Conservation (phyloP, 2,888 invertebrate species). For the Volucella zonaria region DNA sequence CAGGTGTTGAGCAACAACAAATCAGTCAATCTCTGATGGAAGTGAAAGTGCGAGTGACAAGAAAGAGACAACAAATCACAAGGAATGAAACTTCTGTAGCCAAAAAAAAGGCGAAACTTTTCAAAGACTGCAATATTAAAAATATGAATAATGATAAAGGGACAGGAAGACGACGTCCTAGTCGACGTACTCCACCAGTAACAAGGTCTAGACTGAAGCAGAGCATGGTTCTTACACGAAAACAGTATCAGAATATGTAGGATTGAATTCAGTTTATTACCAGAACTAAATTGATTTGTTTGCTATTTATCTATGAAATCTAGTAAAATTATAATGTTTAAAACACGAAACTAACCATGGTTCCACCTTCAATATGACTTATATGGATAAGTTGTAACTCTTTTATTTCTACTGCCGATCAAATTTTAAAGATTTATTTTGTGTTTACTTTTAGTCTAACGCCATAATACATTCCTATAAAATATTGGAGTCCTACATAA, state of each 20-base stretch:
- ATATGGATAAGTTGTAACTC: constrained; percentile 4
- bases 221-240: constrained; percentile 40
- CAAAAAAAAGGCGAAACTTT: constrained; percentile 70
- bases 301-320: constrained; percentile 8
- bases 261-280: constrained; percentile 16
- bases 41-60: constrained; percentile 23
- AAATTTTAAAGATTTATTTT: constrained; percentile 4
- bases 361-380: constrained; percentile 17
- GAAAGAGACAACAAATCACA: constrained; percentile 43
- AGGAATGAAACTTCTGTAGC: constrained; percentile 14
- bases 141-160: constrained; percentile 24
- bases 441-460: constrained; percentile 27
- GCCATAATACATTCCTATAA: constrained; percentile 54
- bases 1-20: constrained; percentile 15
- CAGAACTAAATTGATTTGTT: constrained; percentile 13
- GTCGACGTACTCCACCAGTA: constrained; percentile 74
- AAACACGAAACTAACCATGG: constrained; percentile 3
- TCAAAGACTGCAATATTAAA: constrained; percentile 67
- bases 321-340: constrained; percentile 35
- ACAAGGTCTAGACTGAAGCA: constrained; percentile 76
- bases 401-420: constrained; percentile 43
- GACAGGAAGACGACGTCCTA: constrained; percentile 29
- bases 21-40: constrained; percentile 4
- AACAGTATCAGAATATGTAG: constrained; percentile 48
- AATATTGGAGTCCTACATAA: constrained; percentile 30